Evolutionary conservation across 2,797 vertebrate genomes (phyloP), one percentile per base, ranked within the genome.

Genomic region (Gallirallus australis): DNA sequence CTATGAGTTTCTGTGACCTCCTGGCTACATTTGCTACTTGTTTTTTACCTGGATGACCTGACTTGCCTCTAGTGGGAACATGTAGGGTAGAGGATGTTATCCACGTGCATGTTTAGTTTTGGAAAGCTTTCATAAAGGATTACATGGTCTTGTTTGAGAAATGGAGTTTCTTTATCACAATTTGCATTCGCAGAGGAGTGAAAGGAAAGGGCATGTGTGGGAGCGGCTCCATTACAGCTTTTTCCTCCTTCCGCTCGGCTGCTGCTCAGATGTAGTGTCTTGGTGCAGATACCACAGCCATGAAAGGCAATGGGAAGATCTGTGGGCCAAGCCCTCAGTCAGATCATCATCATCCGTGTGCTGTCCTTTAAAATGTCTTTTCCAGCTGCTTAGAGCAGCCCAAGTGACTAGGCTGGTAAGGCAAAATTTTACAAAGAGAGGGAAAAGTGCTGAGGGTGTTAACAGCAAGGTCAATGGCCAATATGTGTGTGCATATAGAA

Each of bases 381-480:
- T 70, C 20, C 59, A 56, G 33, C 21, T 76, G 27, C 54, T 79
- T 72, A 59, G 63, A 66, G 66, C 27, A 54, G 33, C 53, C 20
- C 31, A n/a, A 70, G 30, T n/a, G 77, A 37, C 37, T 18, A 30
- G 20, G 21, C 47, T 79, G 39, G 47, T 53, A 84, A 72, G 23
- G 56, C 4, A 70, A 48, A 48, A 27, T 35, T 66, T 73, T 45
- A 64, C 7, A 25, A 54, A 86, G 57, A 48, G 61, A 68, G 3
- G 7, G 31, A 53, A 72, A 63, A 9, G 1, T 35, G n/a, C 16
- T 19, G 15, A 77, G 35, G 30, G 9, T 66, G 9, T 57, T n/a
- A 82, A 71, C 25, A 3, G 20, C 39, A 33, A 65, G 33, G 16
- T 39, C 37, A 7, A 3, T 6, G 16, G 48, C 11, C 0, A 0